Evolutionary conservation across 2,888 invertebrate genomes (phyloP).

Genomic region (Ceramica pisi): DNA sequence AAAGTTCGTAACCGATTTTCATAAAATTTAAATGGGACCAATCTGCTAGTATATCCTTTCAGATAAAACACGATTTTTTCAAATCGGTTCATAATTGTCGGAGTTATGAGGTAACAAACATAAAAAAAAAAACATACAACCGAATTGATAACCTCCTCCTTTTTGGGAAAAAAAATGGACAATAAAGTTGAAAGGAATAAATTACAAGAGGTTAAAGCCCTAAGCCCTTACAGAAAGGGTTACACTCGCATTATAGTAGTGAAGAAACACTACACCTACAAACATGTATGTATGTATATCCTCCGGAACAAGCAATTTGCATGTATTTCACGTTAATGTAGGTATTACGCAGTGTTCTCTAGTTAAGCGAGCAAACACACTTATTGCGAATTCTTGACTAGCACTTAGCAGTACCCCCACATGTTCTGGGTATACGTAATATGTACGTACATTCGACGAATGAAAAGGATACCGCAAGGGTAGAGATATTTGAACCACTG

Average conservation of each 20-base stretch:
- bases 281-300: slow-evolving; percentile 7
- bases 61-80: too few species aligned
- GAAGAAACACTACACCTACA: background rate
- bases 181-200: too few species aligned
- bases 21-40: too few species aligned
- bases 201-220: background rate
- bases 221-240: slow-evolving; percentile 18
- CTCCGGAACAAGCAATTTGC: slow-evolving; percentile 52
- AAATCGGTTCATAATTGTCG: too few species aligned
- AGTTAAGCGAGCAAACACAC: slow-evolving; percentile 34
- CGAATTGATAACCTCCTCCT: too few species aligned
- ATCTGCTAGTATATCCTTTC: too few species aligned
- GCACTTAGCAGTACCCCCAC: slow-evolving; percentile 8
- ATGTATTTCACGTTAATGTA: slow-evolving; percentile 42
- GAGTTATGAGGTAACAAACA: too few species aligned
- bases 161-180: too few species aligned
- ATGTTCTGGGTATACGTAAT: slow-evolving; percentile 7
- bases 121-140: too few species aligned
- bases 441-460: background rate
- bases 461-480: background rate
- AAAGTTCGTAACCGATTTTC: too few species aligned
- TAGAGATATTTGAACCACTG: background rate
- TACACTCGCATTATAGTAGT: background rate
- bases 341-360: slow-evolving; percentile 25
- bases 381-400: slow-evolving; percentile 64